These are phyloP conservation scores for Gortyna flavago DNA, from an alignment of 2,888 invertebrate genomes.

Conservation along the genomic window DNA sequence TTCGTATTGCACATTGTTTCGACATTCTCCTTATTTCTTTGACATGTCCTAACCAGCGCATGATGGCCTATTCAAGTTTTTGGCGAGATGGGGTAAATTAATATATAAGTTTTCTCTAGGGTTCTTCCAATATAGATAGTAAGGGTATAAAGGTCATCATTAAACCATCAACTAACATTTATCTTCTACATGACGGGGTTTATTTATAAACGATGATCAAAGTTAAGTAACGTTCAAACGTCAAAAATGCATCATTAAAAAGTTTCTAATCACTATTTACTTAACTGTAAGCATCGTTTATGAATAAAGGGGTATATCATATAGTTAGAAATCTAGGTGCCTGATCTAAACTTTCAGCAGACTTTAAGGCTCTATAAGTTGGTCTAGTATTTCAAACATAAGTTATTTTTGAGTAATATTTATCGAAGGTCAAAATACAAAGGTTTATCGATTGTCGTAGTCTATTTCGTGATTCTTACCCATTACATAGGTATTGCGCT, in stretches of 20 bases:
- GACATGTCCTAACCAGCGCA: conserved; percentile 23
- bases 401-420: neutral
- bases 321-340: too few species aligned
- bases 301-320: neutral
- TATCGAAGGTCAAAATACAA: conserved; percentile 14
- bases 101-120: neutral
- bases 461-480: conserved; percentile 11
- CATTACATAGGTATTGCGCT: conserved; percentile 8
- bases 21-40: conserved; percentile 46
- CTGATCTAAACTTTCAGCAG: neutral
- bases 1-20: conserved; percentile 57
- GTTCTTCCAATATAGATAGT: neutral
- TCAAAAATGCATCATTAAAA: too few species aligned
- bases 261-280: too few species aligned
- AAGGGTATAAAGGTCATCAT: neutral
- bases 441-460: conserved; percentile 4
- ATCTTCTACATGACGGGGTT: neutral
- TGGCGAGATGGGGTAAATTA: neutral
- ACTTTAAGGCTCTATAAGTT: neutral
- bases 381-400: neutral
- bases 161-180: neutral
- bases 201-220: too few species aligned
- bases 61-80: conserved; percentile 1
- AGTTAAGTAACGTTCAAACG: too few species aligned
- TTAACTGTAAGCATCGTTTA: too few species aligned